These are phyloP conservation scores for Thymelicus lineola DNA, from an alignment of 2,888 invertebrate species.

Conservation along the genomic window DNA sequence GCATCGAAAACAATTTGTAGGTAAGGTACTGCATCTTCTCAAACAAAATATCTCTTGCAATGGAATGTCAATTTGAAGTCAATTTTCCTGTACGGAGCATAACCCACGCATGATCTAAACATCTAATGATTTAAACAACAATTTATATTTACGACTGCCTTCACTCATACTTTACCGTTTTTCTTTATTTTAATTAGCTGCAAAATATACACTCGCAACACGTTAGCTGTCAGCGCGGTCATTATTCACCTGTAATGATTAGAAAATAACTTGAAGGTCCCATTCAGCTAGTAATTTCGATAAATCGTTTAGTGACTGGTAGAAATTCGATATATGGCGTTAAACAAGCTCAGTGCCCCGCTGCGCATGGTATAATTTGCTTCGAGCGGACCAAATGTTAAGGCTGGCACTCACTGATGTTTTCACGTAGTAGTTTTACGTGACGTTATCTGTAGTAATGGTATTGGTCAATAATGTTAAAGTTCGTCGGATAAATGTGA, in stretches of 20 bases:
- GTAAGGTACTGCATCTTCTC: too few species aligned
- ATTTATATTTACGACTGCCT: conserved; percentile 15
- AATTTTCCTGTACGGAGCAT: neutral
- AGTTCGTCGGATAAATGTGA: too few species aligned
- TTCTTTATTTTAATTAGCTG: conserved; percentile 37
- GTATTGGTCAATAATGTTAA: too few species aligned
- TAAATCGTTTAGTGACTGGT: conserved; percentile 63
- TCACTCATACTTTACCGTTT: conserved; percentile 21
- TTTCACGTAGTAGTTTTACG: neutral
- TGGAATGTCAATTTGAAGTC: neutral
- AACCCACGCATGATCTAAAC: neutral
- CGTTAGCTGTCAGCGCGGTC: conserved; percentile 34
- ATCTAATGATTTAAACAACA: neutral
- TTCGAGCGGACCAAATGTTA: conserved; percentile 47
- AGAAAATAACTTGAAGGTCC: conserved; percentile 41
- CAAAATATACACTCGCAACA: conserved; percentile 33
- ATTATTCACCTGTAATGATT: conserved; percentile 38
- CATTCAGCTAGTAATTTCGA: conserved; percentile 50
- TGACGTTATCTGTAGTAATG: too few species aligned
- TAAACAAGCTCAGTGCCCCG: conserved; percentile 62
- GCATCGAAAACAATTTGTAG: too few species aligned
- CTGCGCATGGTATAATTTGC: conserved; percentile 73
- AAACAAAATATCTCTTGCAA: too few species aligned
- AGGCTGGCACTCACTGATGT: conserved; percentile 26
- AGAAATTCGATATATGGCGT: conserved; percentile 68